Percentiles rank a stretch among this genome's conserved stretches.
phyloP scores from a whole-genome alignment of 1,140 invertebrate species.

The Lasaia peninsularis region DNA sequence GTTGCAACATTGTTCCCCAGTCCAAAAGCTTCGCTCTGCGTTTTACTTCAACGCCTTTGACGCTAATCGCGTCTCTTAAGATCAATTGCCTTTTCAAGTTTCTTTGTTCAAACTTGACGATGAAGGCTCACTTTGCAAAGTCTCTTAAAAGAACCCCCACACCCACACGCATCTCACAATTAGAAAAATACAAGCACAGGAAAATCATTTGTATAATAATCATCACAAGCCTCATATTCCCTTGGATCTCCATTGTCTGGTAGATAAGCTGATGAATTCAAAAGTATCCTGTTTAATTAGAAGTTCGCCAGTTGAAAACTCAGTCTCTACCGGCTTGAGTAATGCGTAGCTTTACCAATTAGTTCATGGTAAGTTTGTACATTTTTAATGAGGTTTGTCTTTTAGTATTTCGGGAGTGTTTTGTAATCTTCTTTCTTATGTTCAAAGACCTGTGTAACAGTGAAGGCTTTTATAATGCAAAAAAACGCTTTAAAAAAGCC shows the following conservation, averaged over 20 bases:
- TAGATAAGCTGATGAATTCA: slow-evolving; percentile 40
- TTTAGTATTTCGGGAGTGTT: slow-evolving; percentile 29
- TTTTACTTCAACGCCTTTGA: slow-evolving; percentile 51
- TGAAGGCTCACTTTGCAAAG: slow-evolving; percentile 57
- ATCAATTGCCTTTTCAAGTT: slow-evolving; percentile 65
- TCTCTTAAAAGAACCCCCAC: slow-evolving; percentile 46
- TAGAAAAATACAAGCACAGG: slow-evolving; percentile 32
- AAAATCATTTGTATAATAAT: slow-evolving; percentile 37
- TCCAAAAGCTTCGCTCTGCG: slow-evolving; percentile 30
- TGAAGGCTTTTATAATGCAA: too few species aligned
- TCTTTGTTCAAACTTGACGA: slow-evolving; percentile 56
- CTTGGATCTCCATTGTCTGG: slow-evolving; percentile 31
- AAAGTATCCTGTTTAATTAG: slow-evolving; percentile 52
- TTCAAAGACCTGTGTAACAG: too few species aligned
- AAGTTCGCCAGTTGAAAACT: slow-evolving; percentile 42
- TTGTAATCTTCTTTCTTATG: background rate
- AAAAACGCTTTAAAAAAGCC: too few species aligned
- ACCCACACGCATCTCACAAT: slow-evolving; percentile 33
- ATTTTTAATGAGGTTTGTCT: slow-evolving; percentile 66
- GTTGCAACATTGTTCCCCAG: slow-evolving; percentile 28
- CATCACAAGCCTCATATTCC: slow-evolving; percentile 30
- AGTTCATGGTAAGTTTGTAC: slow-evolving; percentile 62
- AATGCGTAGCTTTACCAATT: slow-evolving; percentile 54
- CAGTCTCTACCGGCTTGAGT: slow-evolving; percentile 42
- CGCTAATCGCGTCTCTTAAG: slow-evolving; percentile 62